A percentile compares a stretch with the other conserved stretches of the same genome.
Evolutionary conservation across 2,888 invertebrate species (phyloP).

Genomic region (Molorchus minor): DNA sequence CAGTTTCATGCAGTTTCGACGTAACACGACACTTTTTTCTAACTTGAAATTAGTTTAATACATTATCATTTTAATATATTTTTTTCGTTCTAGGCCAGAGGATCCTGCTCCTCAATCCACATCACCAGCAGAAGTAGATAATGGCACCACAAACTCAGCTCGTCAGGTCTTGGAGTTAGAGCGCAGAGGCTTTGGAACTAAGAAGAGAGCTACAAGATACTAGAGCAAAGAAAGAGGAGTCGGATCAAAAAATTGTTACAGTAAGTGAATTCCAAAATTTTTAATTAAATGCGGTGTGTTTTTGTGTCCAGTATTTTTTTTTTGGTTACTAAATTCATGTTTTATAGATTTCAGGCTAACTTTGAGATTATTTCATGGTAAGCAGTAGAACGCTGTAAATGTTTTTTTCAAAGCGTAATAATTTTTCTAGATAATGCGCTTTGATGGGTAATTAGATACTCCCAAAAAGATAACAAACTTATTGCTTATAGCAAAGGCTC

Average conservation of each 20-base stretch:
- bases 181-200: conserved; percentile 63
- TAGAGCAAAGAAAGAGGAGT: conserved; percentile 67
- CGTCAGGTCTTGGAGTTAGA: conserved; percentile 64
- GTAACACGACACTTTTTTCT: too few relatives aligned
- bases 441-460: too few relatives aligned
- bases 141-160: conserved; percentile 49
- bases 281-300: too few relatives aligned
- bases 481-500: too few relatives aligned
- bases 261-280: conserved; percentile 59
- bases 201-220: conserved; percentile 69
- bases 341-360: conserved; percentile 16
- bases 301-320: too few relatives aligned
- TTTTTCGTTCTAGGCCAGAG: conserved; percentile 33
- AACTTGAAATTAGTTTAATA: too few relatives aligned
- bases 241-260: conserved; percentile 69
- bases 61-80: neutral
- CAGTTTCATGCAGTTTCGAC: too few relatives aligned
- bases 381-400: neutral
- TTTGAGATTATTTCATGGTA: conserved; percentile 18
- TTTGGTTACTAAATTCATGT: too few relatives aligned
- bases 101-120: conserved; percentile 24
- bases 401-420: too few relatives aligned
- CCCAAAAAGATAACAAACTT: too few relatives aligned
- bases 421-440: too few relatives aligned
- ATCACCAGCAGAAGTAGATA: conserved; percentile 44